Base-by-base conservation (phyloP, 2,113 vertebrate genomes). In the Lepus europaeus region DNA sequence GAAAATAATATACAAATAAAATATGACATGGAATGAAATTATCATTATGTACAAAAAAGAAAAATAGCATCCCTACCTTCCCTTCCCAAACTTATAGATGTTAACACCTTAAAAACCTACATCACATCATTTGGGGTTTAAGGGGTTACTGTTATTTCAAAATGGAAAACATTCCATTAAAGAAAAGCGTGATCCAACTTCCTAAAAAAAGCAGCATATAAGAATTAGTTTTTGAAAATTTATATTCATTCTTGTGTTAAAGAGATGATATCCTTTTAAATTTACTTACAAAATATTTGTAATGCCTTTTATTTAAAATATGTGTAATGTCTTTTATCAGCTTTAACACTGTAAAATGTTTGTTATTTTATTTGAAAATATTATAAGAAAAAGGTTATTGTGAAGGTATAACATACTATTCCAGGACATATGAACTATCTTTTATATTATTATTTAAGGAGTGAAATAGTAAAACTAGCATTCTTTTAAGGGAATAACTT, bases 341-440 rank as follows among this genome's bases (percentile, higher is more conserved):
- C 61, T 86, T 96, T 87, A 80, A 39, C 8, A 93, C 11, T 77
- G 63, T 56, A 83, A 85, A 76, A 64, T 61, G 4, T 45, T 92
- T 87, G 53, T 22, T 56, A 94, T 69, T 78, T 91, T 97, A 96
- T 97, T 97, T 97, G 87, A 97, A 97, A 98, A 97, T 97, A 96
- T 73, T 97, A 96, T 96, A 95, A 95, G 81, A 97, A 97, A 96
- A 84, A 92, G 97, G 97, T 59, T 84, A 94, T 83, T 95, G 95
- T 97, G 92, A 95, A 97, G 72, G 96, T 93, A 95, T 64, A 84
- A 95, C 91, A 36, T 94, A 88, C 89, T 92, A 94, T 93, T 97
- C 63, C 10, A 92, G 88, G 88, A 79, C 83, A 89, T 96, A 92
- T 25, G n/a, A 94, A 96, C 64, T 25, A 3, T 95, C 85, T 95